A percentile compares a stretch with the other conserved stretches of the same genome.
Evolutionary conservation across 2,113 vertebrate species (phyloP).

Genomic region (Lipophrys pholis): DNA sequence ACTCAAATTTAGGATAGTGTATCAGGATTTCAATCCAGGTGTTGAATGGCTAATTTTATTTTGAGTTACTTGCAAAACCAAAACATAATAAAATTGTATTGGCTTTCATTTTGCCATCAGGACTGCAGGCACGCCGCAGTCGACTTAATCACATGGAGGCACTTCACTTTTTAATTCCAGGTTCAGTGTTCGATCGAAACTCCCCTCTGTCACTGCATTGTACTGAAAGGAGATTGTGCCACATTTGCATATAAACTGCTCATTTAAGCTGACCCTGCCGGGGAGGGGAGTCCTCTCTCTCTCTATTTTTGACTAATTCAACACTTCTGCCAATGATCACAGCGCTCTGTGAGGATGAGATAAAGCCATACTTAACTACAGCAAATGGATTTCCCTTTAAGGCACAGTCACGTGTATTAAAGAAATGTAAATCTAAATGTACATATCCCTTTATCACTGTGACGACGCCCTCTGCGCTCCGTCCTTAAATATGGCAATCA

Average conservation of each 20-base stretch:
- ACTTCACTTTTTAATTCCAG: neutral
- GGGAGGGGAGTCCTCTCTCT: neutral
- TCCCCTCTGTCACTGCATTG: neutral
- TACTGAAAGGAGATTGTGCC: slow-evolving; percentile 4
- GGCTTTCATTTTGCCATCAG: neutral
- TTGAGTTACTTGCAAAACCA: neutral
- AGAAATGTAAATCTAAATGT: neutral
- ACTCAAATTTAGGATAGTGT: no score
- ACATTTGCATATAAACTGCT: slow-evolving; percentile 57
- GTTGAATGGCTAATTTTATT: neutral
- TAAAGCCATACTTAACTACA: slow-evolving; percentile 41
- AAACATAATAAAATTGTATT: neutral
- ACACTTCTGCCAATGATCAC: slow-evolving; percentile 28
- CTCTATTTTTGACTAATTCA: slow-evolving; percentile 21
- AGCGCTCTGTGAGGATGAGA: slow-evolving; percentile 9
- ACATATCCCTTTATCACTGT: neutral
- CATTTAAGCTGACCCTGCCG: slow-evolving; percentile 32
- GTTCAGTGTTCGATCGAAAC: neutral
- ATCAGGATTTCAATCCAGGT: neutral
- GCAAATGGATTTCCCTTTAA: slow-evolving; percentile 30
- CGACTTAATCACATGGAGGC: neutral
- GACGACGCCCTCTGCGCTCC: neutral
- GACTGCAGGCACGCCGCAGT: neutral
- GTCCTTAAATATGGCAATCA: slow-evolving; percentile 9
- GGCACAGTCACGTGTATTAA: neutral